Base-by-base conservation (phyloP, 2,113 vertebrate genomes). In the Australoheros scitulus region DNA sequence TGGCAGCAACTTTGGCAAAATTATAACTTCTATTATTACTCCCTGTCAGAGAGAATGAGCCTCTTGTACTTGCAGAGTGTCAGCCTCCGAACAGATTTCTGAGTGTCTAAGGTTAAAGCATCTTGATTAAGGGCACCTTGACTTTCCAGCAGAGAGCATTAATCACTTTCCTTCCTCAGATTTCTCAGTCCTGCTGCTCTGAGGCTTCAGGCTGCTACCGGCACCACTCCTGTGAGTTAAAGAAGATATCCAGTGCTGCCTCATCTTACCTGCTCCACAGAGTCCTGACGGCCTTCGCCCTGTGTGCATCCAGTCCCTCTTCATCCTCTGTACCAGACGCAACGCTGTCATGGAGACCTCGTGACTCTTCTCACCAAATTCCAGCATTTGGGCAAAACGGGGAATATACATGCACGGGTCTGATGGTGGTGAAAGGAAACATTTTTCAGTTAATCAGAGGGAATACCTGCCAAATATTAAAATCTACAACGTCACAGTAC, bases 231-330 rank as follows among this genome's bases (percentile, higher is more conserved):
- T 43, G 56, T 29, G 2, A 47, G 32, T 72, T 55, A 1, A 72
- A 72, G 43, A 52, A 52, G 11, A 72, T 8, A 64, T 7, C 61
- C 76, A 32, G 17, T 1, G 11, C 58, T 4, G 18, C 14, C 24
- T 74, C 15, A 5, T 29, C 22, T 81, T 87, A 99, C 98, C 98
- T 87, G 98, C 98, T 14, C 98, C 98, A 0, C 98, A 99, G 86
- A 99, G 98, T 26, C 98, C 98, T 0, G 98, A 98, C 1, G 98
- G 98, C 70, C 98, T 95, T 65, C 98, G 96, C 47, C 98, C 98
- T 0, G 98, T 99, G 95, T 99, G 98, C 97, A 99, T 99, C 98
- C 98, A 99, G 94, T 99, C 98, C 82, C 98, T 91, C 95, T 99
- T 99, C 98, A 99, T 99, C 85, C 98, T 95, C 95, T 99, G 98